Evolutionary conservation across 2,113 vertebrate genomes (phyloP), one percentile per base, ranked within the genome.

Genomic region (Atractosteus spatula): DNA sequence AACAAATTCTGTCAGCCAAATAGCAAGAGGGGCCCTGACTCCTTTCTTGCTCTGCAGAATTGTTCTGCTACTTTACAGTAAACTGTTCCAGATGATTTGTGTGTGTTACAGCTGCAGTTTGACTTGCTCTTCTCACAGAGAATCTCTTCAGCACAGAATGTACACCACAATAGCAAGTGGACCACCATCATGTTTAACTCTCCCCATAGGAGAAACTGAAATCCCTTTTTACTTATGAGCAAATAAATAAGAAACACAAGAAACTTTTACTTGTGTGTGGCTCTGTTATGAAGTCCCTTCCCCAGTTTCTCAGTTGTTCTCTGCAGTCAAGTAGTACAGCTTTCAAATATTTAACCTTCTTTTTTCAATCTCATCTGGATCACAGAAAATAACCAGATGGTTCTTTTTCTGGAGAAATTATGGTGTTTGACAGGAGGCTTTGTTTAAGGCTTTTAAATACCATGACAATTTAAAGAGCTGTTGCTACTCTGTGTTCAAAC

Each of bases 81-180:
- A 94, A 91, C 89, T 89, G 85, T 92, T 94, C 92, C 93, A 95
- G 89, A 93, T 93, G 94, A 92, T 90, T 83, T 80, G 86, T 87
- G 72, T 61, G 66, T 73, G 64, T 70, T 62, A 63, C 68, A 55
- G 13, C 67, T 72, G 41, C 57, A 56, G 70, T 73, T 79, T 83
- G 86, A 85, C 83, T 88, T 79, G 74, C 75, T 81, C 88, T 86
- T 77, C 77, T 79, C 72, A 68, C 45, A 65, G 41, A 17, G 62
- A 17, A 8, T 43, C 62, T 65, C 8, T 10, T 3, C 14, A 14
- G 14, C 51, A 59, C 29, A 62, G 17, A 29, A 55, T 12, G 47
- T 61, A 51, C 13, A 63, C 29, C 85, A 81, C 85, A 86, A 74
- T 75, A 76, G 51, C 79, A 74, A 75, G 79, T 80, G 86, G 86